These are phyloP conservation scores for Halisarca cf. caerulea DNA, from an alignment of 37 sponge, comb jelly and placozoan genomes.

Conservation along the genomic window DNA sequence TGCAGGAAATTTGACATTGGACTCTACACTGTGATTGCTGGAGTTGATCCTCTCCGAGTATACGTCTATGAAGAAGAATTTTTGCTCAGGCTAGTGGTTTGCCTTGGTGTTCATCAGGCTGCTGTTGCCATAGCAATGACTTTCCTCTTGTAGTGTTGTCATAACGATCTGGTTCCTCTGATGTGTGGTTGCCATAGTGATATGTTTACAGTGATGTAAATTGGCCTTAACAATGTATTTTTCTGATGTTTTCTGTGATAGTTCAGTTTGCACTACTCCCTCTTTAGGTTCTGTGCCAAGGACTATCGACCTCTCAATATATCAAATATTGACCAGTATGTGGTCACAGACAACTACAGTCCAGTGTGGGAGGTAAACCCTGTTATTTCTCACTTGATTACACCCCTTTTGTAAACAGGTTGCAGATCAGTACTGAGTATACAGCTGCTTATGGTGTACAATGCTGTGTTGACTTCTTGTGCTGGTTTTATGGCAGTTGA, in stretches of 20 bases:
- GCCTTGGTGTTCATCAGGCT: background rate
- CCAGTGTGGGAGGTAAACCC: conserved; percentile 65
- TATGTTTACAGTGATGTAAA: background rate
- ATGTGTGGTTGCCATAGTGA: too few relatives aligned
- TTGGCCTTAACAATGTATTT: background rate
- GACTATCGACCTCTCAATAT: conserved; percentile 63
- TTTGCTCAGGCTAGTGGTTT: conserved; percentile 43
- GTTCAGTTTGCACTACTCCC: too few relatives aligned
- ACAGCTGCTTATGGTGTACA: too few relatives aligned
- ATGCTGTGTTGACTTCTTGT: too few relatives aligned
- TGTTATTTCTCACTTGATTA: too few relatives aligned
- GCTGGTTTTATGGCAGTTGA: too few relatives aligned
- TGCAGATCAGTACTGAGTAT: too few relatives aligned
- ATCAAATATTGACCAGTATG: conserved; percentile 44
- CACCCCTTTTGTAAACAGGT: too few relatives aligned
- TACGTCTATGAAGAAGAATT: conserved; percentile 70
- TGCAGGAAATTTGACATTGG: conserved; percentile 85
- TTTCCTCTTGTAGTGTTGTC: too few relatives aligned
- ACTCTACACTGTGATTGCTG: conserved; percentile 66
- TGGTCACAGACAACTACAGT: conserved; percentile 74
- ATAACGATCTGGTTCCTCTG: too few relatives aligned
- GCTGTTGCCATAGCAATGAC: too few relatives aligned
- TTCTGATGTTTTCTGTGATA: too few relatives aligned
- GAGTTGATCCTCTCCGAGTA: conserved; percentile 71
- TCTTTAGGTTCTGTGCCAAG: conserved; percentile 61